Conservation (phyloP, 2,797 vertebrate genomes). For the Danio albolineatus region DNA sequence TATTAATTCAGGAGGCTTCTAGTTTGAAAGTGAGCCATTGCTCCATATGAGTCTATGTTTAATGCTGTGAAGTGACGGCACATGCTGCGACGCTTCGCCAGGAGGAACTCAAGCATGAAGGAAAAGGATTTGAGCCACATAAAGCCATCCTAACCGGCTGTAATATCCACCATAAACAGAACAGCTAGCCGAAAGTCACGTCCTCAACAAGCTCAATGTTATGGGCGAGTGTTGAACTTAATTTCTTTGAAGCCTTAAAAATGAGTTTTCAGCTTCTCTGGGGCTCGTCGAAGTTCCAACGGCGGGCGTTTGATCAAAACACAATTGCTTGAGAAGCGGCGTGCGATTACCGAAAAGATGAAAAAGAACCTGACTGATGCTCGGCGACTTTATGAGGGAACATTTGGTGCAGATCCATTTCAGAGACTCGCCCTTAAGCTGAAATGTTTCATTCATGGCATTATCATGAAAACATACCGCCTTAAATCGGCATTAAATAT, state of each 20-base stretch:
- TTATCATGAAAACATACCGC: slow-evolving; percentile 39
- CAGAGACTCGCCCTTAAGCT: slow-evolving; percentile 32
- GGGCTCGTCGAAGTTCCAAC: slow-evolving; percentile 41
- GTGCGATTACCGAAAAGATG: slow-evolving; percentile 53
- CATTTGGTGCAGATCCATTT: slow-evolving; percentile 32
- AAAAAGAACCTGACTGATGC: slow-evolving; percentile 47
- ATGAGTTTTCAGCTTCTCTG: slow-evolving; percentile 52
- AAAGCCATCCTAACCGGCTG: slow-evolving; percentile 43
- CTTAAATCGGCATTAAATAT: slow-evolving; percentile 31
- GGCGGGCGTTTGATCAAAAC: slow-evolving; percentile 49
- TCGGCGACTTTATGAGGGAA: slow-evolving; percentile 21
- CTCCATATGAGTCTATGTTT: slow-evolving; percentile 35
- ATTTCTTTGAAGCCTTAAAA: slow-evolving; percentile 51
- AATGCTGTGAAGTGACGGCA: slow-evolving; percentile 38
- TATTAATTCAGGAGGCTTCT: slow-evolving; percentile 29
- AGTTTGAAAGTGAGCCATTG: slow-evolving; percentile 34
- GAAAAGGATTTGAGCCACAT: slow-evolving; percentile 42
- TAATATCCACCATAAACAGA: slow-evolving; percentile 56
- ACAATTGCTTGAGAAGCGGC: slow-evolving; percentile 46
- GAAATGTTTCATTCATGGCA: slow-evolving; percentile 46
- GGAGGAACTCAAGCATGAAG: slow-evolving; percentile 27
- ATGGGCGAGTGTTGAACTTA: slow-evolving; percentile 39
- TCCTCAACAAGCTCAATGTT: slow-evolving; percentile 37
- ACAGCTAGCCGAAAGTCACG: slow-evolving; percentile 29
- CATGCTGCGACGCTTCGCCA: slow-evolving; percentile 37